Percentiles rank a stretch among this genome's conserved stretches.
phyloP scores from a whole-genome alignment of 2,888 invertebrate species.

The Leptopilina drosophilae region DNA sequence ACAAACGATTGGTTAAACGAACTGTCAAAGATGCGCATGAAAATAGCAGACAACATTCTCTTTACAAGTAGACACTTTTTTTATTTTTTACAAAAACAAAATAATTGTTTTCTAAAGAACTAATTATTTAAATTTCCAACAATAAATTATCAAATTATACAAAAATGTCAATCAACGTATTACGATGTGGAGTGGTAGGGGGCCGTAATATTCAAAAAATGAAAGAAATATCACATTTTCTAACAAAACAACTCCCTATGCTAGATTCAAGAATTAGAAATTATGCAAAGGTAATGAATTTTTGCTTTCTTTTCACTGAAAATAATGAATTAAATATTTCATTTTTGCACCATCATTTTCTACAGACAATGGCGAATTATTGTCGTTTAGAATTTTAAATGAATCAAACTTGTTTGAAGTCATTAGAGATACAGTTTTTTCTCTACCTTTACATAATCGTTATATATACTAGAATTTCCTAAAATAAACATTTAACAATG shows the following conservation, averaged over 20 bases:
- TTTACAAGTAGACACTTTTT: neutral
- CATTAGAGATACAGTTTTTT: slow-evolving; percentile 9
- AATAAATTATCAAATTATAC: neutral
- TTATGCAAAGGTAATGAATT: slow-evolving; percentile 34
- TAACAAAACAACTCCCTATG: slow-evolving; percentile 12
- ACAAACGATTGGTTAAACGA: neutral
- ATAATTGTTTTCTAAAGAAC: neutral
- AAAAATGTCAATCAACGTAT: slow-evolving; percentile 46
- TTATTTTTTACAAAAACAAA: neutral
- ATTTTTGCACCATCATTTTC: neutral
- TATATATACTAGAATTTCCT: neutral
- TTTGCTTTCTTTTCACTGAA: slow-evolving; percentile 16
- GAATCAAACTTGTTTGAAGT: neutral
- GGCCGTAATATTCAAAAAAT: slow-evolving; percentile 6
- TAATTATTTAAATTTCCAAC: slow-evolving; percentile 13
- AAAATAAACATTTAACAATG: neutral
- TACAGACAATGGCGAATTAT: neutral
- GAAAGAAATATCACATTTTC: slow-evolving; percentile 21
- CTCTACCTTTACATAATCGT: slow-evolving; percentile 31
- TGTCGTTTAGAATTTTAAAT: neutral
- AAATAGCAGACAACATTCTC: neutral
- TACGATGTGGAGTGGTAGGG: slow-evolving; percentile 41
- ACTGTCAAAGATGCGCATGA: neutral
- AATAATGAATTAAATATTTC: neutral
- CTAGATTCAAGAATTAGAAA: slow-evolving; percentile 22